Evolutionary conservation across 2,888 invertebrate genomes (phyloP), one percentile per base, ranked within the genome.

Genomic region (Agonum fuliginosum): DNA sequence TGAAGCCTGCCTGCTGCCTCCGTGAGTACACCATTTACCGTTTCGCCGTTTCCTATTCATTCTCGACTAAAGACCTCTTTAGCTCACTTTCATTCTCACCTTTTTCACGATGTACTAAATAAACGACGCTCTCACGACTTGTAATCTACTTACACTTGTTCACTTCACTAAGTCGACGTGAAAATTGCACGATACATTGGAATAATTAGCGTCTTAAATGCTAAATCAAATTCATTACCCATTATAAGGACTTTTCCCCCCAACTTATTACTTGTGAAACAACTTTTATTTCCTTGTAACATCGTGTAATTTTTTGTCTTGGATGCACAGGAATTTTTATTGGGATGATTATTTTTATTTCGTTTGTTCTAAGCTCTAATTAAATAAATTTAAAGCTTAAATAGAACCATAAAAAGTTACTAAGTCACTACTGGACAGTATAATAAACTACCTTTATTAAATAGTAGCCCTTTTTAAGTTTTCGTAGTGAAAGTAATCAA

Each of bases 31-130:
- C 58, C 58, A 19, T 62, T 62, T 62, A 62, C 14, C 58, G 30
- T 62, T 62, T 62, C 30, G 30, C 14, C 58, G 30, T 62, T 62
- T 62, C 30, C 30, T 30, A 62, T 62, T 62, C 58, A 62, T 62
- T 30, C 58, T 14, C 5, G 17, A 46, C 58, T 62, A 62, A 62
- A 62, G 58, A 62, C 58, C 58, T 62, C 30, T 62, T 62, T 17
- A 62, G 34, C 58, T 62, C 19, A 62, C 58, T 62, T 30, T 62
- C 58, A 30, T 62, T 62, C 58, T 62, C 58, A 62, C 58, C 58
- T 62, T 62, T 62, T 62, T 62, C 58, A 62, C 58, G 30, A 62
- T 62, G 58, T 30, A 62, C 58, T 62, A 62, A 62, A 62, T 62
- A 30, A 62, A 30, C 58, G 58, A 30, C 58, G 30, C 30, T 62